Evolutionary conservation across 2,888 invertebrate species (phyloP).

Genomic region (Dynastes maya): DNA sequence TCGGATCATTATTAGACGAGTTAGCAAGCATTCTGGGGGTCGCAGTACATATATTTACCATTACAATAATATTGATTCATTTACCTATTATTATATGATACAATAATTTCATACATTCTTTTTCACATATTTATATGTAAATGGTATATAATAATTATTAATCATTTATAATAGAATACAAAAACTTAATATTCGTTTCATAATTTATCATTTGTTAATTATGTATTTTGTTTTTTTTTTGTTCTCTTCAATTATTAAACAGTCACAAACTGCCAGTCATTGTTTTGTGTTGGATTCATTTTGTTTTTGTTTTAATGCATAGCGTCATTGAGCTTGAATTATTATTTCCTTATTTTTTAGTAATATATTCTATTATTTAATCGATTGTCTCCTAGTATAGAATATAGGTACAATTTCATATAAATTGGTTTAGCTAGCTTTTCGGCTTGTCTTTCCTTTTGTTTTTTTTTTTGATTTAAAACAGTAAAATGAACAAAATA

Average conservation of each 20-base stretch:
- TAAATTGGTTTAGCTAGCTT: too few species aligned
- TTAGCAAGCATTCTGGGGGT: constrained; percentile 4
- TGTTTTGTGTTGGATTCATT: background rate
- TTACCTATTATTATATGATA: background rate
- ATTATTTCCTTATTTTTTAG: background rate
- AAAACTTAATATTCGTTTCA: constrained; percentile 13
- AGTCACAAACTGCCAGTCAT: constrained; percentile 31
- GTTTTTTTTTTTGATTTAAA: too few species aligned
- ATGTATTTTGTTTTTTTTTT: background rate
- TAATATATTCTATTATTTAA: too few species aligned
- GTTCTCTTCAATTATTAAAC: background rate
- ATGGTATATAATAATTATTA: background rate
- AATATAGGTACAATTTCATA: too few species aligned
- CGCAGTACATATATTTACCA: background rate
- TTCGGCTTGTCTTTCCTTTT: too few species aligned
- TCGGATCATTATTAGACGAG: background rate
- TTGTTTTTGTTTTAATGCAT: background rate
- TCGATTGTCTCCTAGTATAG: too few species aligned
- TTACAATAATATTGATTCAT: constrained; percentile 1
- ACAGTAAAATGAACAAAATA: background rate
- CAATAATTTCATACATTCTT: background rate
- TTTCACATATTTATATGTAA: background rate
- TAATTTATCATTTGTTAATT: background rate
- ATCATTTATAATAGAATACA: background rate
- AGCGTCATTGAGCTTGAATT: background rate